Evolutionary conservation across 2,797 vertebrate genomes (phyloP).

Genomic region (Pangasius krempfi): DNA sequence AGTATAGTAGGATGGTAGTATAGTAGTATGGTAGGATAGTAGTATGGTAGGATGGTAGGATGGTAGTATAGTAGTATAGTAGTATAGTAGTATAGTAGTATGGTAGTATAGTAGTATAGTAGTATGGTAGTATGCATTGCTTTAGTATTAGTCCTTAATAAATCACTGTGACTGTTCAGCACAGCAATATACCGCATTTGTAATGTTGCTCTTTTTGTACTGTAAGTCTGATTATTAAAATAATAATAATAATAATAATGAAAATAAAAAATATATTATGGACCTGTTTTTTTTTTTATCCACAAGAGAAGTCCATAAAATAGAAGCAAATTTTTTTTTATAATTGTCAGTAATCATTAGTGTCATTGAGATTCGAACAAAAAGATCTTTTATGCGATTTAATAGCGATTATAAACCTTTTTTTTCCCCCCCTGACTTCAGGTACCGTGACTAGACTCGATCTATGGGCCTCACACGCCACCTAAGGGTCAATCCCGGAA

Average conservation of each 20-base stretch:
- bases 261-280: not conserved
- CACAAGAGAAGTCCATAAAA: not conserved
- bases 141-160: not conserved
- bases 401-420: not conserved
- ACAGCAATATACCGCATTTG: not conserved
- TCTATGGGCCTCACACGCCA: slow-evolving; percentile 77
- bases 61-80: too few relatives aligned
- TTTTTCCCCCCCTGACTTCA: slow-evolving; percentile 1
- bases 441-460: slow-evolving; percentile 34
- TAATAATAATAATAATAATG: not conserved
- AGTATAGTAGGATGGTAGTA: too few relatives aligned
- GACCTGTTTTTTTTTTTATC: not conserved
- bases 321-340: not conserved
- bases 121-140: not conserved
- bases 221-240: not conserved
- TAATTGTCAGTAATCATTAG: not conserved
- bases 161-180: not conserved
- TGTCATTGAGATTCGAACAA: not conserved
- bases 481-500: slow-evolving; percentile 69
- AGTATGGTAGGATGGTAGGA: too few relatives aligned
- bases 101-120: not conserved
- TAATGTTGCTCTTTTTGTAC: not conserved
- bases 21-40: too few relatives aligned
- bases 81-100: too few relatives aligned
- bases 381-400: not conserved